Conservation (phyloP, 2,888 invertebrate species). For the Latheticus oryzae region DNA sequence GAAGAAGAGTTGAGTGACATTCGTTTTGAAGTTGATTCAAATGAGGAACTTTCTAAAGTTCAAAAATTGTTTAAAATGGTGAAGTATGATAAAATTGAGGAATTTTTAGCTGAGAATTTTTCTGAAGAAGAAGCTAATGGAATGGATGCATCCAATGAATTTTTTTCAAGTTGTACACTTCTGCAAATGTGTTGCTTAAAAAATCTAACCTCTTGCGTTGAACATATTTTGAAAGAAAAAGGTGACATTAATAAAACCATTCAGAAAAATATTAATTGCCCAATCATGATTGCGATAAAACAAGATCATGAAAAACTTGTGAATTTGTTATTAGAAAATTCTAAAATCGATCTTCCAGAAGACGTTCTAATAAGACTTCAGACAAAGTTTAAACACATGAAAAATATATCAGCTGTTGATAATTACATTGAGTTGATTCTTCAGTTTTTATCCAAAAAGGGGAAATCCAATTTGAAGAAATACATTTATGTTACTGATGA, state of each 20-base stretch:
- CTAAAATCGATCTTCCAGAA: neutral
- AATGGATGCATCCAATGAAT: constrained; percentile 17
- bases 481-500: constrained; percentile 19
- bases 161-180: constrained; percentile 29
- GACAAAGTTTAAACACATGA: constrained; percentile 16
- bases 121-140: constrained; percentile 8
- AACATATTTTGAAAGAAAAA: constrained; percentile 15
- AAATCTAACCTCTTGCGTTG: constrained; percentile 11
- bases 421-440: constrained; percentile 28
- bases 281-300: constrained; percentile 24
- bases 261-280: constrained; percentile 10
- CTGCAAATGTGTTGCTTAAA: constrained; percentile 26
- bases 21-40: neutral
- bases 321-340: constrained; percentile 8
- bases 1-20: constrained; percentile 2
- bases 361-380: constrained; percentile 29
- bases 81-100: neutral
- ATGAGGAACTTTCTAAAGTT: neutral
- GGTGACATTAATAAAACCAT: constrained; percentile 21
- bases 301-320: constrained; percentile 34
- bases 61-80: constrained; percentile 3
- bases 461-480: neutral
- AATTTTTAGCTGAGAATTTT: constrained; percentile 4
- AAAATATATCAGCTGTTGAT: constrained; percentile 2
- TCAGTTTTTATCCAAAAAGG: neutral